Conservation (phyloP, 2,888 invertebrate species). For the Nemoura dubitans region DNA sequence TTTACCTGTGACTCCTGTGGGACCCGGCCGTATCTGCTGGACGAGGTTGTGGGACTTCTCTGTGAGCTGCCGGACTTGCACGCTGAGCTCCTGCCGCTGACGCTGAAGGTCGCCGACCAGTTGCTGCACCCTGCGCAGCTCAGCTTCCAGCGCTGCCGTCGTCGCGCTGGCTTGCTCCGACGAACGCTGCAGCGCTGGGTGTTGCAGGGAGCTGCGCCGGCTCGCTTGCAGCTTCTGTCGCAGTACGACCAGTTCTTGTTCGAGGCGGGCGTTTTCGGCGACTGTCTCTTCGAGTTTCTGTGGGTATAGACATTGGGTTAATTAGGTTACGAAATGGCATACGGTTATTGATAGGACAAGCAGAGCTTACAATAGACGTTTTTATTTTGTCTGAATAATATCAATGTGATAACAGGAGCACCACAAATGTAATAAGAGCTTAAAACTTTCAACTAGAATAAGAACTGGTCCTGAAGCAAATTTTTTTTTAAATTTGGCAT, state of each 20-base stretch:
- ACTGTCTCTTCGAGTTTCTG: conserved; percentile 92
- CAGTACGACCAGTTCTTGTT: conserved; percentile 85
- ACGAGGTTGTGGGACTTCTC: conserved; percentile 79
- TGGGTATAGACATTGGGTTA: too few relatives aligned
- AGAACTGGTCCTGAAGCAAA: too few relatives aligned
- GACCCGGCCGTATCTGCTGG: conserved; percentile 68
- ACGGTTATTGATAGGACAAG: too few relatives aligned
- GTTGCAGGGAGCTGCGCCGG: conserved; percentile 60
- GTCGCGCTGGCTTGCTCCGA: conserved; percentile 51
- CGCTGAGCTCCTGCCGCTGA: conserved; percentile 85
- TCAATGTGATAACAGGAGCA: too few relatives aligned
- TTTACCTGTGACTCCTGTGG: conserved; percentile 56
- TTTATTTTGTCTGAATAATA: neutral
- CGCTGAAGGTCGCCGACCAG: conserved; percentile 86
- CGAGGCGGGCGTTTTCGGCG: conserved; percentile 87
- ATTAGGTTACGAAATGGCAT: too few relatives aligned
- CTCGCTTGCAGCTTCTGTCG: conserved; percentile 83
- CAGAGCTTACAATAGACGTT: neutral
- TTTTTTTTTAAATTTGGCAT: too few relatives aligned
- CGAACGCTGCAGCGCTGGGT: conserved; percentile 50
- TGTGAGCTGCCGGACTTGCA: conserved; percentile 85
- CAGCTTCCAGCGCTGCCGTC: conserved; percentile 63
- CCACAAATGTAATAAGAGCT: too few relatives aligned
- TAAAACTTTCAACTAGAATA: too few relatives aligned
- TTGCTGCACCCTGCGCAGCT: conserved; percentile 83